phyloP scores from a whole-genome alignment of 2,113 vertebrate genomes.

The Saguinus midas region DNA sequence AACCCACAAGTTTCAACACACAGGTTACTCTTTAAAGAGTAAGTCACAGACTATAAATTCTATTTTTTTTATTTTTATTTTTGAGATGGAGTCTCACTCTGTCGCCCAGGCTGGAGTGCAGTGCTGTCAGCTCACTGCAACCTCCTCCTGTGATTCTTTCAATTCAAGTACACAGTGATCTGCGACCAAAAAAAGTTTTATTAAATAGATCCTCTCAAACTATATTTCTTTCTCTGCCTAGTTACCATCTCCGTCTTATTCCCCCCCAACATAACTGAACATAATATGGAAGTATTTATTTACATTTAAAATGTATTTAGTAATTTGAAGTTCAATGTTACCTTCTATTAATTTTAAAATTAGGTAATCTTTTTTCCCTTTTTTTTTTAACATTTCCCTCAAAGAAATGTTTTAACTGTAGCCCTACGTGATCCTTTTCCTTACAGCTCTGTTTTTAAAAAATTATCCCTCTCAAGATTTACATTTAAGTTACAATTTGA shows the following conservation, averaged over 20 bases:
- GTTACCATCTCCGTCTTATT: background rate
- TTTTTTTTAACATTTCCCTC: background rate
- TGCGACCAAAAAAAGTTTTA: background rate
- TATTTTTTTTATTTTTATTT: too few relatives aligned
- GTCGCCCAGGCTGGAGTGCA: too few relatives aligned
- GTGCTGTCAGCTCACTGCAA: too few relatives aligned
- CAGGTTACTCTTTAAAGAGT: background rate
- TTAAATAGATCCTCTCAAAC: background rate
- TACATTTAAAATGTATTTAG: conserved; percentile 16
- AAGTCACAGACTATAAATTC: background rate
- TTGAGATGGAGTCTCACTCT: too few relatives aligned
- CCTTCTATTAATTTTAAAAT: conserved; percentile 18
- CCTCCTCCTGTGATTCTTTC: background rate
- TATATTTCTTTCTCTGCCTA: background rate
- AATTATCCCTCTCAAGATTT: background rate
- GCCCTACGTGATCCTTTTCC: conserved; percentile 6
- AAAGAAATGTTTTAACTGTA: background rate
- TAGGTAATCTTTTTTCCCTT: background rate
- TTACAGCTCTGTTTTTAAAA: background rate
- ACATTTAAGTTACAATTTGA: background rate
- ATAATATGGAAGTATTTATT: conserved; percentile 1
- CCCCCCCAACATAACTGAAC: background rate
- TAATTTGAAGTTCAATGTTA: background rate
- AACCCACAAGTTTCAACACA: conserved; percentile 18
- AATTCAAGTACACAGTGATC: conserved; percentile 17